Percentiles rank a stretch among this genome's conserved stretches.
Evolutionary conservation across 2,888 invertebrate genomes (phyloP).

Genomic region (Tanytarsus gracilentus): DNA sequence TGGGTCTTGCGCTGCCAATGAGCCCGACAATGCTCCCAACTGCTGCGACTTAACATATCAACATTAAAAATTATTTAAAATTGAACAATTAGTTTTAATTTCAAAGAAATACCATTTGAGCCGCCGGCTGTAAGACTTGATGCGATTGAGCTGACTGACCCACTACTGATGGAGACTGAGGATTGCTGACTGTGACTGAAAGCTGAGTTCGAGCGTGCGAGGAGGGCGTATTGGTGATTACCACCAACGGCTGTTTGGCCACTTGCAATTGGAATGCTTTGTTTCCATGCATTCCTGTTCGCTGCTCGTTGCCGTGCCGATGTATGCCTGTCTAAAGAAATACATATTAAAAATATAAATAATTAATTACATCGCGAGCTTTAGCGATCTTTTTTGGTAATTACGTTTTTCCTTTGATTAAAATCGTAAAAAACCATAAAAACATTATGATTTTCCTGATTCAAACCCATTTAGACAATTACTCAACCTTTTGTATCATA

Average conservation of each 20-base stretch:
- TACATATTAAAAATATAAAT: slow-evolving; percentile 68
- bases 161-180: slow-evolving; percentile 47
- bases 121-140: slow-evolving; percentile 48
- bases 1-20: slow-evolving; percentile 51
- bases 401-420: too few relatives aligned
- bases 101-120: slow-evolving; percentile 32
- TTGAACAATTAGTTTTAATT: neutral
- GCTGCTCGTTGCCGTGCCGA: slow-evolving; percentile 68
- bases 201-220: slow-evolving; percentile 65
- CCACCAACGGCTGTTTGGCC: slow-evolving; percentile 46
- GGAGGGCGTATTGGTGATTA: slow-evolving; percentile 34
- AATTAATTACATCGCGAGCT: slow-evolving; percentile 43
- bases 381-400: too few relatives aligned
- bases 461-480: too few relatives aligned
- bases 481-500: too few relatives aligned
- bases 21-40: slow-evolving; percentile 48
- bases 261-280: slow-evolving; percentile 74
- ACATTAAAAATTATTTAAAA: neutral
- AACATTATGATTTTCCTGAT: too few relatives aligned
- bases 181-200: slow-evolving; percentile 56
- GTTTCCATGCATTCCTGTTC: slow-evolving; percentile 78
- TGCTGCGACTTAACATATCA: slow-evolving; percentile 41
- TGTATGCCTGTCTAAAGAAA: slow-evolving; percentile 51
- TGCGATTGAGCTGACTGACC: slow-evolving; percentile 59
- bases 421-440: too few relatives aligned